Percentiles rank a stretch among this genome's conserved stretches.
Evolutionary conservation across 2,113 vertebrate genomes (phyloP).

Genomic region (Anseranas semipalmata): DNA sequence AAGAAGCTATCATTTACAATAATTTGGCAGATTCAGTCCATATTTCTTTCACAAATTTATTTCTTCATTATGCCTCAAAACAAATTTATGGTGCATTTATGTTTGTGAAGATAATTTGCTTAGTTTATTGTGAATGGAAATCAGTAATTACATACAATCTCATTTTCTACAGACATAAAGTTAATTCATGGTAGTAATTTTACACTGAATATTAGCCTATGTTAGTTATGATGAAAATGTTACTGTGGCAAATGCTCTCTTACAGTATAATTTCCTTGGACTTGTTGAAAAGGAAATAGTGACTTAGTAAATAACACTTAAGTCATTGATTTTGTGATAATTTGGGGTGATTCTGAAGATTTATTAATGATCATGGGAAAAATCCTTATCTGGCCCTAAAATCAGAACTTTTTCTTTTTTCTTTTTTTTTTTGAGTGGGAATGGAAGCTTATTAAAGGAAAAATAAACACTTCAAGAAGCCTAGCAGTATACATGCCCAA

Average conservation of each 20-base stretch:
- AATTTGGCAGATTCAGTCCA: constrained; percentile 83
- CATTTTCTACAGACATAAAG: constrained; percentile 83
- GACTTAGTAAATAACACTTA: constrained; percentile 63
- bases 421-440: background rate
- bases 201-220: constrained; percentile 80
- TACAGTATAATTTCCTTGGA: constrained; percentile 64
- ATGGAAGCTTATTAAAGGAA: background rate
- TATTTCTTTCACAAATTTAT: constrained; percentile 87
- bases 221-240: constrained; percentile 81
- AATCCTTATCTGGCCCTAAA: constrained; percentile 1
- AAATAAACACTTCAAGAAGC: background rate
- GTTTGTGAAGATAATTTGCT: constrained; percentile 83
- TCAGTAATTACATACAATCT: constrained; percentile 84
- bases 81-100: constrained; percentile 84
- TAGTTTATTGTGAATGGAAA: constrained; percentile 87
- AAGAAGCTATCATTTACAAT: constrained; percentile 83
- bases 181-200: constrained; percentile 86
- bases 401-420: background rate
- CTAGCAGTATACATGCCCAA: background rate
- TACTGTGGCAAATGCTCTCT: constrained; percentile 68
- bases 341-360: background rate
- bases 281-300: constrained; percentile 64
- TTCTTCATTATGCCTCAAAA: constrained; percentile 85
- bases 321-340: constrained; percentile 53
- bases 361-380: background rate